Evolutionary conservation across 1,140 invertebrate genomes (phyloP).

Genomic region (Drosophila athabasca): DNA sequence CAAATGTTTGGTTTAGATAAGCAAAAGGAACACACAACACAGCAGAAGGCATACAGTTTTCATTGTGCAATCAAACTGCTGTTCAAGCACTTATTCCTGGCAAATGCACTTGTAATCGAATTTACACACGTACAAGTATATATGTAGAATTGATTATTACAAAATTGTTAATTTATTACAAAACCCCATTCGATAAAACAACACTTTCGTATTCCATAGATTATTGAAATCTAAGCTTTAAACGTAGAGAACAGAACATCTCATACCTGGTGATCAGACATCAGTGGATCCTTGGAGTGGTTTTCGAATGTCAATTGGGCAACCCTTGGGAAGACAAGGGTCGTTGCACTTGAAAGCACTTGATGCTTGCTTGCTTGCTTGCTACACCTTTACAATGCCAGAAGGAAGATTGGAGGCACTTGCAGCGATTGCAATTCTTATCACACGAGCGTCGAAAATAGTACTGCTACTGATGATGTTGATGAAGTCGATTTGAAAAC

Average conservation of each 20-base stretch:
- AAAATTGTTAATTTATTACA: too few relatives aligned
- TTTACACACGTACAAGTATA: too few relatives aligned
- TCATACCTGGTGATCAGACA: slow-evolving; percentile 50
- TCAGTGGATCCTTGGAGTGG: slow-evolving; percentile 17
- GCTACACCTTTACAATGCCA: slow-evolving; percentile 24
- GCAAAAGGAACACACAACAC: not conserved
- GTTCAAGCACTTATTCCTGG: too few relatives aligned
- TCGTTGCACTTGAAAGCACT: slow-evolving; percentile 40
- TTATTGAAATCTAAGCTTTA: slow-evolving; percentile 8
- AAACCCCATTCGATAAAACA: slow-evolving; percentile 4
- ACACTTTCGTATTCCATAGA: slow-evolving; percentile 11
- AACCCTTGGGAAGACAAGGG: slow-evolving; percentile 31
- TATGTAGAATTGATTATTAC: too few relatives aligned
- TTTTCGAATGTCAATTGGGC: too few relatives aligned
- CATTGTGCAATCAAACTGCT: slow-evolving; percentile 6
- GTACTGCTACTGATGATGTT: slow-evolving; percentile 57
- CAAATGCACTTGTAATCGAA: too few relatives aligned
- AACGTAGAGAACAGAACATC: slow-evolving; percentile 1
- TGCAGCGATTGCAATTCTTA: slow-evolving; percentile 31
- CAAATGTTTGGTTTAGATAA: slow-evolving; percentile 32
- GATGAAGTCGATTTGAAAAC: slow-evolving; percentile 7
- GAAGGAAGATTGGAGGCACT: not conserved
- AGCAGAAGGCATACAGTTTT: slow-evolving; percentile 15
- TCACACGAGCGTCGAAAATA: slow-evolving; percentile 28
- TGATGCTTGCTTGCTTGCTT: slow-evolving; percentile 1